Conservation (phyloP, 1,140 invertebrate species). For the Saxidomus purpurata region DNA sequence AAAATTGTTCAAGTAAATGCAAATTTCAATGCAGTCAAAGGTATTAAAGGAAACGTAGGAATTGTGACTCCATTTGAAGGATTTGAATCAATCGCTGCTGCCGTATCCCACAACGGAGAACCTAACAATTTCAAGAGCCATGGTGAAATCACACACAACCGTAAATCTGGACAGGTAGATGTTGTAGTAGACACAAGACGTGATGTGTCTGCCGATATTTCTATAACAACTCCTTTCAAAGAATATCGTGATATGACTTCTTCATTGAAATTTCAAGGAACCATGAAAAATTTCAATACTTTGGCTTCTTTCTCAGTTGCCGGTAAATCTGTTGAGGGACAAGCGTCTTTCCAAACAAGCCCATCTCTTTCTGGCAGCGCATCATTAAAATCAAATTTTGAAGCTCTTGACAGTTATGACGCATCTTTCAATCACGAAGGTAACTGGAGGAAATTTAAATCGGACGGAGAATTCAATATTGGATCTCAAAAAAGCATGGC, state of each 20-base stretch:
- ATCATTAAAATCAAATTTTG: conserved; percentile 25
- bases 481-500: not conserved
- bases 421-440: conserved; percentile 28
- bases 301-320: not conserved
- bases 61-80: conserved; percentile 37
- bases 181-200: conserved; percentile 15
- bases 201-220: not conserved
- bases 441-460: conserved; percentile 24
- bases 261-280: not conserved
- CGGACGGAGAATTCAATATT: not conserved
- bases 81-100: conserved; percentile 25
- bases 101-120: not conserved
- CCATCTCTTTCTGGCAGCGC: not conserved
- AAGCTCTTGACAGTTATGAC: conserved; percentile 11
- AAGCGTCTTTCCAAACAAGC: conserved; percentile 12
- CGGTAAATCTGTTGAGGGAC: conserved; percentile 12
- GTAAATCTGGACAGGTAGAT: conserved; percentile 19
- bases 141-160: conserved; percentile 30
- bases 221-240: not conserved
- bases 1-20: not conserved
- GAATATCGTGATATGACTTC: not conserved
- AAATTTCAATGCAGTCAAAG: conserved; percentile 33
- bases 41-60: conserved; percentile 8
- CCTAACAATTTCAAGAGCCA: conserved; percentile 33
- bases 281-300: conserved; percentile 34